A percentile compares a stretch with the other conserved stretches of the same genome.
These are phyloP conservation scores for Hydrolagus colliei DNA, from an alignment of 2,797 vertebrate species.

Conservation along the genomic window DNA sequence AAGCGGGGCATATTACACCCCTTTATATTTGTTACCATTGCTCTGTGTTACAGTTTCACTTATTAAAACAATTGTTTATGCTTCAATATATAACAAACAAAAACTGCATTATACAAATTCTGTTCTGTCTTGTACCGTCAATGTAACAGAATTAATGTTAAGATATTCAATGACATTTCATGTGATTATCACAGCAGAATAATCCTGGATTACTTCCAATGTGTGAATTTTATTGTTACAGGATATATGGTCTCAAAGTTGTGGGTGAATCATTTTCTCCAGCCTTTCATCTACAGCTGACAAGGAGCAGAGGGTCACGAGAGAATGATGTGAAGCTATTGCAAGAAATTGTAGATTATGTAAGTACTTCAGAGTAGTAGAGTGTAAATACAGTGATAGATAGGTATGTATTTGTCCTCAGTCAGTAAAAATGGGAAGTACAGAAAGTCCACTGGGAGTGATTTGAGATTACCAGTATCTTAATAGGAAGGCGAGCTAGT, in stretches of 20 bases:
- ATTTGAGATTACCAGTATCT: neutral
- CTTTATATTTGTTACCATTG: too few species aligned
- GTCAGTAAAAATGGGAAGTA: too few species aligned
- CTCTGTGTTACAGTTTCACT: too few species aligned
- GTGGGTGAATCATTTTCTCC: constrained; percentile 73
- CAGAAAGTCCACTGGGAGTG: neutral
- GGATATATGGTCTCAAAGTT: constrained; percentile 73
- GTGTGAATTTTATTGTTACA: constrained; percentile 42
- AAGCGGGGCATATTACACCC: too few species aligned
- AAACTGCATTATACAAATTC: too few species aligned
- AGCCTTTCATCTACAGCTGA: constrained; percentile 79
- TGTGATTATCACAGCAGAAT: neutral
- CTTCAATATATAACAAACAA: too few species aligned
- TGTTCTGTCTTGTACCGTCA: too few species aligned
- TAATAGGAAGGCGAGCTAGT: too few species aligned
- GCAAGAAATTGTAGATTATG: constrained; percentile 70
- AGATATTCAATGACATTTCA: neutral
- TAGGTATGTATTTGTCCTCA: neutral
- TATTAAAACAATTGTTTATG: too few species aligned
- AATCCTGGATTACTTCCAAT: neutral
- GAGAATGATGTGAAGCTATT: constrained; percentile 73
- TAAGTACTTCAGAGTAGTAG: constrained; percentile 50
- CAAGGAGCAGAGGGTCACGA: constrained; percentile 70
- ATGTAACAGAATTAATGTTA: too few species aligned
- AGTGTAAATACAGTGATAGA: neutral